Base-by-base conservation (phyloP, 2,888 invertebrate species). In the Patella depressa region DNA sequence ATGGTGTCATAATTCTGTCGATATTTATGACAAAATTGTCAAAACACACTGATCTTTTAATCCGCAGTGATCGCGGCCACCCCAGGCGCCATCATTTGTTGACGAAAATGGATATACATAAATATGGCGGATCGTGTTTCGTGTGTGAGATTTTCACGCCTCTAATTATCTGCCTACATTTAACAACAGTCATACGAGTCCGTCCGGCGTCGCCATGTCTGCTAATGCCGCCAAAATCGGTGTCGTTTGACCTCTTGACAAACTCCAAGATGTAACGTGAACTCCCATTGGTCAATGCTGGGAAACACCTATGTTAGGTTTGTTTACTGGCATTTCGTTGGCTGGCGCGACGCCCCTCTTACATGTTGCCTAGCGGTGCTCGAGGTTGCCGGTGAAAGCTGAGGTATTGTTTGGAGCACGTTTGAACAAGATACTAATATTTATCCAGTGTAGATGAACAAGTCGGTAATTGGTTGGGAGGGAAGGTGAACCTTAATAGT, bases 391-490 rank as follows among this genome's bases (percentile, higher is more conserved):
- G 65, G 65, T 65, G 65, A 65, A 65, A 65, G 65, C 24, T 65
- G 24, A 65, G 19, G 70, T 71, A 71, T 75, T 75, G 75, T 75
- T 14, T 24, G 19, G 15, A 54, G 70, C 75, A 75, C 75, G 75
- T 75, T 70, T 71, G 53, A 24, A 71, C 53, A 71, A 57, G 69
- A 71, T 71, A 71, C 75, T 75, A 75, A 75, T 75, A 75, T 75
- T 75, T 75, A 71, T 54, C 17, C 19, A 75, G 71, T 69, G 71
- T 75, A 29, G 15, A 19, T 19, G 71, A 55, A 75, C 75, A 75
- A 70, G 75, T 54, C 75, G 71, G 69, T 75, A 75, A 75, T 75
- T 75, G 75, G 75, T 24, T 53, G 75, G 75, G 75, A 75, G 75
- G 75, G 75, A 71, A 75, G 75, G 70, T 75, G 70, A 75, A 70